Conservation (phyloP, 2,797 vertebrate genomes). For the Lycodopsis pacificus region DNA sequence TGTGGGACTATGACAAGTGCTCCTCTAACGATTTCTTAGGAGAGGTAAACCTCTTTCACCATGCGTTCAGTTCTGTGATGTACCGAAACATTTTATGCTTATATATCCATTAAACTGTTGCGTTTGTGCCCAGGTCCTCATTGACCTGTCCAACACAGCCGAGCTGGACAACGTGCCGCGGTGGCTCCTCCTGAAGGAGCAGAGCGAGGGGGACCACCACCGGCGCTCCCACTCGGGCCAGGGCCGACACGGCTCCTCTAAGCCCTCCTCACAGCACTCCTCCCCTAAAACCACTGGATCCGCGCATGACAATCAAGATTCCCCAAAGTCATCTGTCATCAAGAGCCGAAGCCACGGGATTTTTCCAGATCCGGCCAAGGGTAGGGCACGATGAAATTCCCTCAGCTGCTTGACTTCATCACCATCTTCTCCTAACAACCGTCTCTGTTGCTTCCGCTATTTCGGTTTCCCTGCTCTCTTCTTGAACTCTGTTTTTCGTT, state of each 20-base stretch:
- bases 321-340: slow-evolving; percentile 96
- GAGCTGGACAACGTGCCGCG: slow-evolving; percentile 94
- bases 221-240: slow-evolving; percentile 91
- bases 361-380: slow-evolving; percentile 98
- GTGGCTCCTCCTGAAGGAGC: slow-evolving; percentile 95
- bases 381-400: slow-evolving; percentile 82
- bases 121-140: slow-evolving; percentile 88
- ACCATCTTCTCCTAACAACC: slow-evolving; percentile 36
- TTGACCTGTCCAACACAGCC: slow-evolving; percentile 91
- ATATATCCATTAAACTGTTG: background rate
- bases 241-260: slow-evolving; percentile 90
- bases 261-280: slow-evolving; percentile 88
- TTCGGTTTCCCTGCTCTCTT: slow-evolving; percentile 29
- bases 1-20: slow-evolving; percentile 98
- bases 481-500: slow-evolving; percentile 26
- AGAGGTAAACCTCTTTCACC: slow-evolving; percentile 87
- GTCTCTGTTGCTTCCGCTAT: slow-evolving; percentile 21
- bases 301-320: slow-evolving; percentile 85
- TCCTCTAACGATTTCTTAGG: slow-evolving; percentile 98
- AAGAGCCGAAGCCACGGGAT: slow-evolving; percentile 98
- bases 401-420: slow-evolving; percentile 44
- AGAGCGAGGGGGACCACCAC: slow-evolving; percentile 94
- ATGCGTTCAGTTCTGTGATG: background rate
- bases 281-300: slow-evolving; percentile 90
- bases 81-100: background rate